Conservation (phyloP, 2,113 vertebrate species). For the Oostethus manadensis region DNA sequence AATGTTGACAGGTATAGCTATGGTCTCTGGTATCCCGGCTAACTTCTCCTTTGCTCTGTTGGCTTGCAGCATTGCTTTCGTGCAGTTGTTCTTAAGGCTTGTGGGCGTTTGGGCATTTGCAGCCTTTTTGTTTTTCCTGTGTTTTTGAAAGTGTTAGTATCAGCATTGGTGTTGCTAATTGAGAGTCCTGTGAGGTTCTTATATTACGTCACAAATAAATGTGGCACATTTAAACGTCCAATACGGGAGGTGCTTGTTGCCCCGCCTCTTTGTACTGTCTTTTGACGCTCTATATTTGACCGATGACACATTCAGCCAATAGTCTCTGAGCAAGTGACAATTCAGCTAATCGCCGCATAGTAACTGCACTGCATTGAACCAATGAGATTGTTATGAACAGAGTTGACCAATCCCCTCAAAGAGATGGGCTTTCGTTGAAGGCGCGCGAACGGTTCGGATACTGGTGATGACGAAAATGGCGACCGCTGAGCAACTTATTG, state of each 20-base stretch:
- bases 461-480: slow-evolving; percentile 60
- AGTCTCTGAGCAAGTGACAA: background rate
- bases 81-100: no score
- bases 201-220: background rate
- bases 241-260: slow-evolving; percentile 1
- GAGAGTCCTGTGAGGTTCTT: no score
- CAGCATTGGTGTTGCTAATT: no score
- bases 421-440: slow-evolving; percentile 26
- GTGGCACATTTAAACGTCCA: slow-evolving; percentile 44
- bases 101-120: no score
- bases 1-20: no score
- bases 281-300: slow-evolving; percentile 5
- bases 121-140: no score
- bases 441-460: slow-evolving; percentile 70
- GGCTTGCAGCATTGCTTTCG: no score
- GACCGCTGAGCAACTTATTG: slow-evolving; percentile 12
- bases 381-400: slow-evolving; percentile 16
- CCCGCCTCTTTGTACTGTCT: background rate
- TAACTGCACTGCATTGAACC: slow-evolving; percentile 9
- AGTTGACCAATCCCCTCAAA: slow-evolving; percentile 50
- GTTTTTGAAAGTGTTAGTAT: no score
- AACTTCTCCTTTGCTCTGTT: no score
- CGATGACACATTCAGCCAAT: slow-evolving; percentile 40
- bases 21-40: no score
- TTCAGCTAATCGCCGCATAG: background rate